Base-by-base conservation (phyloP, 1,140 invertebrate genomes). In the Bacillus rossius region DNA sequence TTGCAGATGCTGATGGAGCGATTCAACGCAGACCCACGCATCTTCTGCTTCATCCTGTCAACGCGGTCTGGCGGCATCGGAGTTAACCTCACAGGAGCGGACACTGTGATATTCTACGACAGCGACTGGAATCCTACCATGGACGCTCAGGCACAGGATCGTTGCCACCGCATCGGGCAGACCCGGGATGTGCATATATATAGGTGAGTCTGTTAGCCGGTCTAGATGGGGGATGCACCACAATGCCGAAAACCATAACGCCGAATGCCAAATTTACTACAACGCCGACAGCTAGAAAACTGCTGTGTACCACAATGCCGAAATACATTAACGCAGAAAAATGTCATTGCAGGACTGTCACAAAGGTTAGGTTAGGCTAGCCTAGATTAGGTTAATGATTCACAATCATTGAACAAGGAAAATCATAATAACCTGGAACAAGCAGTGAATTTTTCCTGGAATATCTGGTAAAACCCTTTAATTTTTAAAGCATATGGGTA, bases 111-210 rank as follows among this genome's bases (percentile, higher is more conserved):
- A 71, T 99, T 99, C 78, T 99, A 99, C 76, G 98, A 99, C 77
- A 97, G 94, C 61, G 98, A 99, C 78, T 99, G 97, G 98, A 99
- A 99, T 84, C 96, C 97, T 42, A 99, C 96, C 0, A 99, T 99
- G 96, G 96, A 99, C 83, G 96, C 96, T 43, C 97, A 96, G 76
- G 96, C 97, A 54, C 96, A 99, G 77, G 98, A 99, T 77, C 81
- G 96, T 64, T 98, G 96, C 77, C 96, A 99, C 78, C 84, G 98
- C 65, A 99, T 99, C 70, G 98, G 98, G 1, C 98, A 99, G 79
- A 99, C 98, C 0, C 81, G 96, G 65, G 97, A 99, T 84, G 98
- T 99, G 49, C 95, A 99, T 78, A 99, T 99, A 71, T 99, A 98
- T 77, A 83, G 88, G 84, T 87, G 69, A 54, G 37, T n/a, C n/a